Evolutionary conservation across 2,888 invertebrate genomes (phyloP).

Genomic region (Trichopria drosophilae): DNA sequence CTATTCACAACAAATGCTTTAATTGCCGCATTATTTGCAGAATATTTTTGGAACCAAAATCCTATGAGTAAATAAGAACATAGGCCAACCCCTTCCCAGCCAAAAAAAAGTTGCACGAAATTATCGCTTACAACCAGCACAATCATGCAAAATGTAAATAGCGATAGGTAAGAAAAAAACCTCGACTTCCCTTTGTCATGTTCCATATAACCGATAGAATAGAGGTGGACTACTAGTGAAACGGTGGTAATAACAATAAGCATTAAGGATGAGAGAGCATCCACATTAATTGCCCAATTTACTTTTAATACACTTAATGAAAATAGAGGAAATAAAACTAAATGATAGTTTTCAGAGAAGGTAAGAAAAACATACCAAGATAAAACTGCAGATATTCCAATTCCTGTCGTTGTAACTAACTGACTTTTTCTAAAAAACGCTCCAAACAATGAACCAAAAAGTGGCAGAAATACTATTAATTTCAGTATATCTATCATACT

Average conservation of each 20-base stretch:
- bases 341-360: slow-evolving; percentile 15
- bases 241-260: slow-evolving; percentile 16
- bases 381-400: slow-evolving; percentile 16
- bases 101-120: slow-evolving; percentile 17
- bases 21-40: slow-evolving; percentile 16
- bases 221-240: slow-evolving; percentile 12
- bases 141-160: slow-evolving; percentile 17
- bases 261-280: slow-evolving; percentile 13
- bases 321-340: slow-evolving; percentile 14
- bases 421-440: slow-evolving; percentile 17
- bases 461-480: slow-evolving; percentile 18
- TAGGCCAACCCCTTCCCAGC: slow-evolving; percentile 24
- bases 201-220: slow-evolving; percentile 15
- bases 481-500: slow-evolving; percentile 10
- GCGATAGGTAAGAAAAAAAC: slow-evolving; percentile 17
- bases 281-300: slow-evolving; percentile 14
- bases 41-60: slow-evolving; percentile 17
- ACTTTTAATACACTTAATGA: slow-evolving; percentile 16
- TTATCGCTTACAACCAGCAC: slow-evolving; percentile 18
- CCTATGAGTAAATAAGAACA: slow-evolving; percentile 21
- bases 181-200: slow-evolving; percentile 12
- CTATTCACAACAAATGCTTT: slow-evolving; percentile 18
- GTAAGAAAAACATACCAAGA: slow-evolving; percentile 17
- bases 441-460: slow-evolving; percentile 14
- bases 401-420: slow-evolving; percentile 17